These are phyloP conservation scores for Frankliniella fusca DNA, from an alignment of 2,888 invertebrate species.

Conservation along the genomic window DNA sequence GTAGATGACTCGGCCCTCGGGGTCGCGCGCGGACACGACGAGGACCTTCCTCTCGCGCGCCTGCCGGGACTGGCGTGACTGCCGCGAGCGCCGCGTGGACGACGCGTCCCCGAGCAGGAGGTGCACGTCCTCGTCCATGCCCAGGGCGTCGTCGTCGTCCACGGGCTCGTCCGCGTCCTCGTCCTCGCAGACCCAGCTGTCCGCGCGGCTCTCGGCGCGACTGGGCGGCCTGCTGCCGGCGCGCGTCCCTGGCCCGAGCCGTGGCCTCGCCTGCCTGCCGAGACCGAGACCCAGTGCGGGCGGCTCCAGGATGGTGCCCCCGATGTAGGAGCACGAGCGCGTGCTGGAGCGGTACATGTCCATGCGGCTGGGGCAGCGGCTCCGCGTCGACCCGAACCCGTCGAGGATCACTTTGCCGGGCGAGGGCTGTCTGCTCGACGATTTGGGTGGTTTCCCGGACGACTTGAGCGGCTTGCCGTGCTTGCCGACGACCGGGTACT, in stretches of 20 bases:
- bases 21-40: constrained; percentile 51
- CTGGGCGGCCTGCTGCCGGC: constrained; percentile 1
- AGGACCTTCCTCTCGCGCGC: constrained; percentile 45
- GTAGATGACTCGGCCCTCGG: constrained; percentile 50
- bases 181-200: constrained; percentile 18
- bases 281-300: not conserved
- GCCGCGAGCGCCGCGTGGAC: not conserved
- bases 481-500: not conserved
- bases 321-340: constrained; percentile 7
- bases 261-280: not conserved
- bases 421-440: not conserved
- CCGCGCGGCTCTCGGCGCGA: not conserved
- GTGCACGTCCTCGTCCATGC: constrained; percentile 5
- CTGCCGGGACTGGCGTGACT: constrained; percentile 40
- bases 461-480: constrained; percentile 39
- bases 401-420: not conserved
- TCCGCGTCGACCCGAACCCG: not conserved
- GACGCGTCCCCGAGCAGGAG: constrained; percentile 3
- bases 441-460: constrained; percentile 50
- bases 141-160: not conserved
- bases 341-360: constrained; percentile 21
- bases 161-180: constrained; percentile 22
- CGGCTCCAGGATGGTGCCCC: not conserved
- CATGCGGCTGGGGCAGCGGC: constrained; percentile 12
- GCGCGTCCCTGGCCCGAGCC: not conserved